Base-by-base conservation (phyloP, 1,140 invertebrate genomes). In the Anastrepha ludens region DNA sequence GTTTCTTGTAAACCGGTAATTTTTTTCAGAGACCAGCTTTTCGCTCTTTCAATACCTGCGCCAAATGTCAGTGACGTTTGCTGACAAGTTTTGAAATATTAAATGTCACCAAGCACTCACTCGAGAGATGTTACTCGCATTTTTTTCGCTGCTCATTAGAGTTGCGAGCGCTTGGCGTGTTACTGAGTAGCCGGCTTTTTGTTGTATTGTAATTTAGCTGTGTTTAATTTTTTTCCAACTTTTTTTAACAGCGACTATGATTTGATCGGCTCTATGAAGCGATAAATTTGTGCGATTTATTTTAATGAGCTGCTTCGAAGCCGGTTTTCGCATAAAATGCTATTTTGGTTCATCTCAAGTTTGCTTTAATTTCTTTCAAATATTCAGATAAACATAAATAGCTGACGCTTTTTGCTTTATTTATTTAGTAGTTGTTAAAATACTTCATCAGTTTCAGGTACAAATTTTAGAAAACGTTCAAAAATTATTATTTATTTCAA, bases 311-410 rank as follows among this genome's bases (percentile, higher is more conserved):
- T 11, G 67, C 15, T 74, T 62, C 67, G 44, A 9, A 67, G 65
- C 65, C 3, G 44, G 67, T 74, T 74, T 74, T 29, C 39, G 5
- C 9, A 17, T 47, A 74, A 74, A 74, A 74, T n/a, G 17, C 67
- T 8, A 74, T 74, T 74, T 74, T 74, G 44, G 41, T 74, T n/a
- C 9, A 74, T 7, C 5, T 59, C 50, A 85, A 85, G 50, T 85
- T 41, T 59, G 58, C 50, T 58, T 58, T 58, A 41, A 85, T 17
- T 85, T 58, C 8, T 47, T 59, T 85, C n/a, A 85, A 60, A 85
- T 8, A 58, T 2, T 74, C 44, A 7, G 47, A 11, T 74, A 47
- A 74, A 17, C 67, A 74, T 74, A 74, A 74, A 74, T 47, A 17
- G 20, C 9, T 55, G 55, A 55, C 13, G 20, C 50, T 29, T 29